Evolutionary conservation across 2,113 vertebrate species (phyloP).

Genomic region (Lathamus discolor): DNA sequence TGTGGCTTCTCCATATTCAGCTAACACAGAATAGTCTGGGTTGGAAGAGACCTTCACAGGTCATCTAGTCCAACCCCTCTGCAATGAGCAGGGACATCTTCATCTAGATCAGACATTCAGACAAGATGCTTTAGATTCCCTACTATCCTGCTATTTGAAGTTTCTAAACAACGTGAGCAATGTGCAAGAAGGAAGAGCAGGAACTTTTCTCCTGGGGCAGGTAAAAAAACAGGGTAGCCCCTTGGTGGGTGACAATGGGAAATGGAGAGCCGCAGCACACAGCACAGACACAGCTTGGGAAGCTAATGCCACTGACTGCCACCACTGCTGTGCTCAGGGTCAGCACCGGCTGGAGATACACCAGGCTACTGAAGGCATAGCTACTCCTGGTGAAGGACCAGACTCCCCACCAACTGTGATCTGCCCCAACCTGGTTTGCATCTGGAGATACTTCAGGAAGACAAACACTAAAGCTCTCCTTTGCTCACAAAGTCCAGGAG

Average conservation of each 20-base stretch:
- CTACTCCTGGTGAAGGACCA: not conserved
- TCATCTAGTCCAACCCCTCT: not conserved
- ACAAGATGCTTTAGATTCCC: not conserved
- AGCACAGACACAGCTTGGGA: accelerated
- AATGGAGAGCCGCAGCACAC: accelerated
- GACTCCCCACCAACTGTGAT: not conserved
- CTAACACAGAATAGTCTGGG: not conserved
- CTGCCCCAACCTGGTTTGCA: not conserved
- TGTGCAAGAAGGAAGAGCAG: not conserved
- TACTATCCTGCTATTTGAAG: not conserved
- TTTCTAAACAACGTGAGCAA: not conserved
- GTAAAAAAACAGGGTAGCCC: not conserved
- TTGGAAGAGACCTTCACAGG: not conserved
- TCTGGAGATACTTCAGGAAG: not conserved
- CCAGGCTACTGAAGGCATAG: not conserved
- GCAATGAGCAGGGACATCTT: not conserved
- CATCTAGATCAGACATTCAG: not conserved
- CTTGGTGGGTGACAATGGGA: not conserved
- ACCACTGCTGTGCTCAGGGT: accelerated
- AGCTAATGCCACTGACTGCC: not conserved
- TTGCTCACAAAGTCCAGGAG: not conserved
- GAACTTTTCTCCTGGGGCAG: not conserved
- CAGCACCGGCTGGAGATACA: not conserved
- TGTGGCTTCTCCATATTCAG: not conserved
- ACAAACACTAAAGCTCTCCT: not conserved